phyloP scores from a whole-genome alignment of 2,113 vertebrate species.

The Columba janthina region DNA sequence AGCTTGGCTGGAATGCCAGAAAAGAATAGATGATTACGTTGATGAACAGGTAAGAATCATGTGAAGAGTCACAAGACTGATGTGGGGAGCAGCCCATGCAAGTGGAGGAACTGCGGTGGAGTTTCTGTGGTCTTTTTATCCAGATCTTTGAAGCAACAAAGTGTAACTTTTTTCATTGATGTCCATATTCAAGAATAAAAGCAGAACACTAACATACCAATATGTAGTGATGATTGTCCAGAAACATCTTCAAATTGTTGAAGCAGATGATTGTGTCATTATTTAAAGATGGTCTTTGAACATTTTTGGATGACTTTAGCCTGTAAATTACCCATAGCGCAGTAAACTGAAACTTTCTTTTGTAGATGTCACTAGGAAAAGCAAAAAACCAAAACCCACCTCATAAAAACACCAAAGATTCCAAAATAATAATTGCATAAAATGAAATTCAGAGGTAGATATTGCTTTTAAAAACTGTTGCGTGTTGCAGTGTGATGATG shows the following conservation, averaged over 20 bases:
- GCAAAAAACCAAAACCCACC: no score
- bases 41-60: conserved; percentile 90
- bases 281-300: background rate
- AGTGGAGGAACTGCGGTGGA: background rate
- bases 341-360: background rate
- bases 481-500: background rate
- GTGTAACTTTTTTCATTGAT: background rate
- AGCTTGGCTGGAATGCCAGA: conserved; percentile 95
- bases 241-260: background rate
- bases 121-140: background rate
- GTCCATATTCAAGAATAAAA: background rate
- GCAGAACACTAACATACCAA: background rate
- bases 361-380: background rate
- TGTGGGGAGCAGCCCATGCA: background rate
- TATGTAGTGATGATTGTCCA: background rate
- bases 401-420: background rate
- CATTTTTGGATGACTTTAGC: background rate
- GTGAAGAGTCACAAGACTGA: background rate
- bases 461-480: background rate
- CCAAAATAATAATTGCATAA: background rate
- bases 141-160: background rate
- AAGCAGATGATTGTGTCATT: background rate
- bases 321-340: background rate
- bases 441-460: background rate
- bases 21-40: conserved; percentile 96